Percentiles rank a stretch among this genome's conserved stretches.
Conservation (phyloP, 2,888 invertebrate species). For the Hemithea aestivaria region DNA sequence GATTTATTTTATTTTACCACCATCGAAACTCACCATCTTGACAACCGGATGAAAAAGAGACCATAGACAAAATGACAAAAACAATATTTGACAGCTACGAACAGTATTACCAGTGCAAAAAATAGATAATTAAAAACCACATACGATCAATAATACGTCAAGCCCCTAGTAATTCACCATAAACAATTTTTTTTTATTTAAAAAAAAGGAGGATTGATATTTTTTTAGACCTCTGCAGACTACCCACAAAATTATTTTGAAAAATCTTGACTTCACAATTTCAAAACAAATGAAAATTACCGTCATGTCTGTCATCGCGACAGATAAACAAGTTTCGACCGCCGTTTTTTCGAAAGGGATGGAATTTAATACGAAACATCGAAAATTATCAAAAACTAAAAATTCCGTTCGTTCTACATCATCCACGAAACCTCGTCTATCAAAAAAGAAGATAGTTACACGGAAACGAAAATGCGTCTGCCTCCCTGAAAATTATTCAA, state of each 20-base stretch:
- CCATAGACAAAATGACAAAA: slow-evolving; percentile 59
- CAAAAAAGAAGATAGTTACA: slow-evolving; percentile 65
- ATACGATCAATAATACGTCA: slow-evolving; percentile 5
- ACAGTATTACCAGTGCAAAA: slow-evolving; percentile 35
- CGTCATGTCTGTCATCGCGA: slow-evolving; percentile 64
- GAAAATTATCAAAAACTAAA: slow-evolving; percentile 77
- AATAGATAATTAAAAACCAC: slow-evolving; percentile 1
- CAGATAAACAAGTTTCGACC: slow-evolving; percentile 74
- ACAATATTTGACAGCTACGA: slow-evolving; percentile 45
- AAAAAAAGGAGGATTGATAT: no score
- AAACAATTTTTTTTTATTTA: background rate
- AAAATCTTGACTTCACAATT: slow-evolving; percentile 13
- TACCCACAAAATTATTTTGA: slow-evolving; percentile 11
- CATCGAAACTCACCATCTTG: slow-evolving; percentile 82
- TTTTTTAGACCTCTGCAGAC: slow-evolving; percentile 1
- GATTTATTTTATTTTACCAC: slow-evolving; percentile 56
- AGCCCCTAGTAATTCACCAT: slow-evolving; percentile 5
- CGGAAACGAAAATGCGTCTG: slow-evolving; percentile 80
- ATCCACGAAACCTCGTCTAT: slow-evolving; percentile 64
- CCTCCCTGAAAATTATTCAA: slow-evolving; percentile 78
- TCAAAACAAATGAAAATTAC: slow-evolving; percentile 55
- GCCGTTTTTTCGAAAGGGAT: slow-evolving; percentile 77
- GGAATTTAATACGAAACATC: slow-evolving; percentile 78
- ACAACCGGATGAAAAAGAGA: slow-evolving; percentile 82
- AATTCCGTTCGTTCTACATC: slow-evolving; percentile 71